phyloP scores from a whole-genome alignment of 1,140 invertebrate genomes.

The Heterodera schachtii region DNA sequence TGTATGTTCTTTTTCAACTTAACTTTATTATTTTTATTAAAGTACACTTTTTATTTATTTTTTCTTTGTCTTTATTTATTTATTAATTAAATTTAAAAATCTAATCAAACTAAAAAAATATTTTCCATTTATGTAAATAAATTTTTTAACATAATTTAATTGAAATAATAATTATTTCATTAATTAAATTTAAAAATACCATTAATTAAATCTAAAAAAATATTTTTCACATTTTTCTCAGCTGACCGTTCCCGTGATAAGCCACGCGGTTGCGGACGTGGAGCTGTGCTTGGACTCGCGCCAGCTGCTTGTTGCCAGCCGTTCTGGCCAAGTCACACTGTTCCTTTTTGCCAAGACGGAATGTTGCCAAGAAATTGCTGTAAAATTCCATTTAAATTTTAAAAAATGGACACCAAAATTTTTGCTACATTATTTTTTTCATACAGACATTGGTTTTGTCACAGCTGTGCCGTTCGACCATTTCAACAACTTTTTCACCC shows the following conservation, averaged over 20 bases:
- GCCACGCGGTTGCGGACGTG: constrained; percentile 88
- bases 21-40: too few relatives aligned
- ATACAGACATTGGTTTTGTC: constrained; percentile 32
- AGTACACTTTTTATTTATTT: too few relatives aligned
- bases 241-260: constrained; percentile 71
- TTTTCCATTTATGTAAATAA: too few relatives aligned
- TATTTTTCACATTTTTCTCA: too few relatives aligned
- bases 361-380: constrained; percentile 79
- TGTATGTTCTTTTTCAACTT: too few relatives aligned
- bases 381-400: constrained; percentile 71
- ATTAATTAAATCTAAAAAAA: too few relatives aligned
- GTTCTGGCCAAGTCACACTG: constrained; percentile 86
- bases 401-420: constrained; percentile 32
- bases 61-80: too few relatives aligned
- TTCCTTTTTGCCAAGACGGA: constrained; percentile 93
- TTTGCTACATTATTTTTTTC: constrained; percentile 22
- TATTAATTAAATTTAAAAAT: too few relatives aligned
- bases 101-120: too few relatives aligned
- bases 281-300: constrained; percentile 89
- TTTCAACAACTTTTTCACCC: constrained; percentile 29
- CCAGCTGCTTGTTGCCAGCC: constrained; percentile 83
- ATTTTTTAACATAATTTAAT: too few relatives aligned
- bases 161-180: too few relatives aligned
- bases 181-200: too few relatives aligned
- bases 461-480: constrained; percentile 36